Evolutionary conservation across 2,113 vertebrate species (phyloP).

Genomic region (Eidolon helvum): DNA sequence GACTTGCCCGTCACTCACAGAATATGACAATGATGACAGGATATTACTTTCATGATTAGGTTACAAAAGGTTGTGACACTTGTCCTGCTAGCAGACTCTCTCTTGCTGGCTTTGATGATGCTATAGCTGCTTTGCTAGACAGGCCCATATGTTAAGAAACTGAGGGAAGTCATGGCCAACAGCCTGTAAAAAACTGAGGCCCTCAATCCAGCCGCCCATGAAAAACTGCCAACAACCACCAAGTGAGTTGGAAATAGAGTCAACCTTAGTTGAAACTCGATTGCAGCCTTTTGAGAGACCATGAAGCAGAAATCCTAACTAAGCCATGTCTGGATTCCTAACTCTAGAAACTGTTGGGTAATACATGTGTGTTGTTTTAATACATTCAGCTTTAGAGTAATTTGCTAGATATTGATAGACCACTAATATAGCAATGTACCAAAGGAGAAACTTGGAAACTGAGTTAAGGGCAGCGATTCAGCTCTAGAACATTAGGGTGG

Average conservation of each 20-base stretch:
- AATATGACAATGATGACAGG: not conserved
- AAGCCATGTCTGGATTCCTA: not conserved
- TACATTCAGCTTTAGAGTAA: not conserved
- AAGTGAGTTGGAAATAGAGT: not conserved
- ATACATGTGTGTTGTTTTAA: not conserved
- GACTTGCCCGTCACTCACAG: not conserved
- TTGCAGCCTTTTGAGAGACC: not conserved
- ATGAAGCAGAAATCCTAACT: not conserved
- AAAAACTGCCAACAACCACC: not conserved
- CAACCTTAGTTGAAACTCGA: not conserved
- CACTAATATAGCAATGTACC: not conserved
- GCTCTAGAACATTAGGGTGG: not conserved
- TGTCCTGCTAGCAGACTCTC: not conserved
- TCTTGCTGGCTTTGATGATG: not conserved
- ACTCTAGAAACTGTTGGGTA: not conserved
- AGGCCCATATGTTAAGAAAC: not conserved
- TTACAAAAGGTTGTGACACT: not conserved
- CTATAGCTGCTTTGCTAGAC: not conserved
- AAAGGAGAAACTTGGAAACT: not conserved
- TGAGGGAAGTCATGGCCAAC: not conserved
- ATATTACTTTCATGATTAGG: not conserved
- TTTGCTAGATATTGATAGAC: not conserved
- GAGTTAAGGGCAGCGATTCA: not conserved
- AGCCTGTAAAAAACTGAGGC: not conserved
- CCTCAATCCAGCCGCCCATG: too few relatives aligned